These are phyloP conservation scores for Ranitomeya imitator DNA, from an alignment of 2,113 vertebrate genomes.

Conservation along the genomic window DNA sequence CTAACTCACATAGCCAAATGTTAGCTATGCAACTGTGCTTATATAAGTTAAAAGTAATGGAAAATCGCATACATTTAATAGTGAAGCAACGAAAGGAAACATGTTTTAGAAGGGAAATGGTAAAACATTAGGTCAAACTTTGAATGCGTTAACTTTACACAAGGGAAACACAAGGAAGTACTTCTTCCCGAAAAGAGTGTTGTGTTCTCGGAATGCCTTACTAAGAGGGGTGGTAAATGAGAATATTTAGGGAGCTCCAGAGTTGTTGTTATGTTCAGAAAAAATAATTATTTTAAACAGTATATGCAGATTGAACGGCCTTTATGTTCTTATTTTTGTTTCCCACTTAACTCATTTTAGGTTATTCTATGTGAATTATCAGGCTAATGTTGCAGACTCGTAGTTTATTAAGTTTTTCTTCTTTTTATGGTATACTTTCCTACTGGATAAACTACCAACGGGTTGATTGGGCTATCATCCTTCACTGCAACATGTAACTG, in stretches of 20 bases:
- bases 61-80: conserved; percentile 16
- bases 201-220: conserved; percentile 43
- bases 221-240: conserved; percentile 11
- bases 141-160: conserved; percentile 25
- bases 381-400: too few species aligned
- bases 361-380: too few species aligned
- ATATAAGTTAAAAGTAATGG: neutral
- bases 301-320: neutral
- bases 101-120: conserved; percentile 38
- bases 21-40: neutral
- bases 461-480: too few species aligned
- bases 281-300: neutral
- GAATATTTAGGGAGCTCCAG: neutral
- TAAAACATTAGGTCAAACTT: conserved; percentile 35
- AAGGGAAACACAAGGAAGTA: conserved; percentile 45
- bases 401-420: too few species aligned
- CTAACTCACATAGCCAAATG: neutral
- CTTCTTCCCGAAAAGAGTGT: conserved; percentile 40
- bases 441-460: too few species aligned
- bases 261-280: conserved; percentile 18
- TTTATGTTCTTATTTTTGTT: neutral
- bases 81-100: conserved; percentile 27
- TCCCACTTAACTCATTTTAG: too few species aligned
- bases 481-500: too few species aligned
- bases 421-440: too few species aligned